Conservation (phyloP, 2,113 vertebrate species). For the Poicephalus meyeri region DNA sequence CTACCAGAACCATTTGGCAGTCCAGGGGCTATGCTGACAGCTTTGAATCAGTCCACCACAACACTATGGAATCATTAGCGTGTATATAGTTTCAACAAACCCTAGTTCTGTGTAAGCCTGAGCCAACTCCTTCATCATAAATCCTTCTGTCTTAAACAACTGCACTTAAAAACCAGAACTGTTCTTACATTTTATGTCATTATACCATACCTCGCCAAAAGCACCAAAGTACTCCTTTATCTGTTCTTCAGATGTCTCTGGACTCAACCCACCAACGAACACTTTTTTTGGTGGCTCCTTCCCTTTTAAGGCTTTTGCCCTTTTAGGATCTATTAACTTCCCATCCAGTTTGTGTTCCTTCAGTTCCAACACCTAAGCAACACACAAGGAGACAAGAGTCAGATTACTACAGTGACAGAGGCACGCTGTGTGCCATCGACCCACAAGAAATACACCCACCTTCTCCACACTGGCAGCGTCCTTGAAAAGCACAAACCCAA, state of each 20-base stretch:
- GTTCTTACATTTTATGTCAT: fast-evolving
- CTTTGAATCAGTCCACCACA: too few relatives aligned
- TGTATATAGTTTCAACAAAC: fast-evolving
- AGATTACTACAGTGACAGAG: not conserved
- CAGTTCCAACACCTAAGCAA: conserved; percentile 82
- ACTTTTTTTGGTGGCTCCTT: conserved; percentile 90
- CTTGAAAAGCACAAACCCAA: conserved; percentile 90
- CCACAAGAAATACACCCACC: conserved; percentile 56
- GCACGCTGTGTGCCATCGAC: not conserved
- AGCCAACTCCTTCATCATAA: not conserved
- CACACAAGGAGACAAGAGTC: not conserved
- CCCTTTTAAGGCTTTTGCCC: conserved; percentile 87
- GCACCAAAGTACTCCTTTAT: conserved; percentile 88
- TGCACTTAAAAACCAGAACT: not conserved
- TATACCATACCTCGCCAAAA: conserved; percentile 80
- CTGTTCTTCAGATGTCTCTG: conserved; percentile 88
- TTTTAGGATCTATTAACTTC: conserved; percentile 88
- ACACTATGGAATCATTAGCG: not conserved
- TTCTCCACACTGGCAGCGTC: conserved; percentile 88
- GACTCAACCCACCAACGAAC: conserved; percentile 88
- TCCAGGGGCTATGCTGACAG: fast-evolving
- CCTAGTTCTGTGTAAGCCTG: not conserved
- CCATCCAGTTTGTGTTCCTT: conserved; percentile 91
- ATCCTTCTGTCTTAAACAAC: not conserved
- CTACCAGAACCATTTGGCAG: not conserved